Conservation (phyloP, 2,797 vertebrate species). For the Pseudotriccus pelzelni region DNA sequence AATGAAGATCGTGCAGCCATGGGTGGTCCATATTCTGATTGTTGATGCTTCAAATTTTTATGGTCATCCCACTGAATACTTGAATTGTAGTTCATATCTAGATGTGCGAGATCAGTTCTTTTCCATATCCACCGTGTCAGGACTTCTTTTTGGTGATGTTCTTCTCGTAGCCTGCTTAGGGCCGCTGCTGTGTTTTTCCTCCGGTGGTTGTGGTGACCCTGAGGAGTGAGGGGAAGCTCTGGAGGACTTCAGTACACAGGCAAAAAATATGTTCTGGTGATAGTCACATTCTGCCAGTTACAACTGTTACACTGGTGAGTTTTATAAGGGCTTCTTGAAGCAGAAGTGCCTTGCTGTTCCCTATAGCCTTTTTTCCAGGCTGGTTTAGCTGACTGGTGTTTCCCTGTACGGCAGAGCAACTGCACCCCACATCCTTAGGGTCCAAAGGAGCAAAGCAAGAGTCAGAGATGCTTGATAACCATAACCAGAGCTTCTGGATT, state of each 20-base stretch:
- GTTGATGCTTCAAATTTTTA: background rate
- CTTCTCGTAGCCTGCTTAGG: background rate
- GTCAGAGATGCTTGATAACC: background rate
- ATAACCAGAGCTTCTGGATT: background rate
- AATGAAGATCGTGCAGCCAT: background rate
- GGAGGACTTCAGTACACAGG: background rate
- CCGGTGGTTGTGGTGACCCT: background rate
- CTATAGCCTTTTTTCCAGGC: background rate
- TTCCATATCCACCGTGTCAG: background rate
- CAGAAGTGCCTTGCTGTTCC: background rate
- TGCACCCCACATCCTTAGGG: rapidly evolving
- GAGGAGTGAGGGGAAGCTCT: background rate
- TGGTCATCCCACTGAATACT: background rate
- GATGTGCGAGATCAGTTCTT: background rate
- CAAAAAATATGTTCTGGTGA: background rate
- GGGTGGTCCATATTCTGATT: background rate
- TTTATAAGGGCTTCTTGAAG: background rate
- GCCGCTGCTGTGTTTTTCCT: background rate
- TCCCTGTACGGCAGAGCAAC: rapidly evolving
- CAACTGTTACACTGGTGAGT: background rate
- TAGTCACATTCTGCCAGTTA: background rate
- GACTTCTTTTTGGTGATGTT: background rate
- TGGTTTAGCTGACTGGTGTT: background rate
- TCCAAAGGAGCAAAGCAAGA: background rate
- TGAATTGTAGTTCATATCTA: background rate